phyloP scores from a whole-genome alignment of 1,140 invertebrate genomes.

The Bombus impatiens region DNA sequence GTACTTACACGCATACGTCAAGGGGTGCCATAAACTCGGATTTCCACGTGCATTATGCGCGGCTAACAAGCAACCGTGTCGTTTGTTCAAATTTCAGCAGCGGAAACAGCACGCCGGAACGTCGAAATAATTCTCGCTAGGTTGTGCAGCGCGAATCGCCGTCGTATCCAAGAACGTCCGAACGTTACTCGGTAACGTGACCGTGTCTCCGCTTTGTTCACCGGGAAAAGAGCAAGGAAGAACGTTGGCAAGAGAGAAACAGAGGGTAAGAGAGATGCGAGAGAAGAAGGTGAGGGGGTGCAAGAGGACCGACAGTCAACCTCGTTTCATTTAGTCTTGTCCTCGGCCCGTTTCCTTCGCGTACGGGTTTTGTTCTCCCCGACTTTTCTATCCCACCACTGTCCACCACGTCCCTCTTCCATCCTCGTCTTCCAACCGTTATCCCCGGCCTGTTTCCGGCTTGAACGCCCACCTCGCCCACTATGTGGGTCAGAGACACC shows the following conservation, averaged over 20 bases:
- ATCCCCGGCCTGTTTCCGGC: conserved; percentile 23
- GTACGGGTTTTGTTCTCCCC: conserved; percentile 35
- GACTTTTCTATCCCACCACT: conserved; percentile 22
- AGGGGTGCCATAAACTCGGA: neutral
- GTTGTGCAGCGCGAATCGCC: conserved; percentile 27
- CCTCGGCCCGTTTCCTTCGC: conserved; percentile 47
- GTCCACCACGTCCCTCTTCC: neutral
- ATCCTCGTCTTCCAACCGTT: neutral
- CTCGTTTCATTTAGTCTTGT: conserved; percentile 44
- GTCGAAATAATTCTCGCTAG: conserved; percentile 44
- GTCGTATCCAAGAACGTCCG: conserved; percentile 17
- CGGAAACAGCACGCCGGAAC: conserved; percentile 43
- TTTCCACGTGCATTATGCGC: neutral
- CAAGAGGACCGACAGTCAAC: conserved; percentile 49
- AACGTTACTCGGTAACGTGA: conserved; percentile 17
- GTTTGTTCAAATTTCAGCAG: conserved; percentile 29
- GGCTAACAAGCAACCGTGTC: conserved; percentile 39
- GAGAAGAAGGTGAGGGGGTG: neutral
- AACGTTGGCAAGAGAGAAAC: neutral
- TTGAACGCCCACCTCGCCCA: neutral
- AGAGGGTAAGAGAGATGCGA: neutral
- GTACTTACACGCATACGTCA: neutral
- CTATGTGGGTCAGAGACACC: conserved; percentile 47
- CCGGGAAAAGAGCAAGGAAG: conserved; percentile 17
- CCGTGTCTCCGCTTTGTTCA: conserved; percentile 28